These are phyloP conservation scores for Pachyramphus minor DNA, from an alignment of 2,113 vertebrate genomes.

Conservation along the genomic window DNA sequence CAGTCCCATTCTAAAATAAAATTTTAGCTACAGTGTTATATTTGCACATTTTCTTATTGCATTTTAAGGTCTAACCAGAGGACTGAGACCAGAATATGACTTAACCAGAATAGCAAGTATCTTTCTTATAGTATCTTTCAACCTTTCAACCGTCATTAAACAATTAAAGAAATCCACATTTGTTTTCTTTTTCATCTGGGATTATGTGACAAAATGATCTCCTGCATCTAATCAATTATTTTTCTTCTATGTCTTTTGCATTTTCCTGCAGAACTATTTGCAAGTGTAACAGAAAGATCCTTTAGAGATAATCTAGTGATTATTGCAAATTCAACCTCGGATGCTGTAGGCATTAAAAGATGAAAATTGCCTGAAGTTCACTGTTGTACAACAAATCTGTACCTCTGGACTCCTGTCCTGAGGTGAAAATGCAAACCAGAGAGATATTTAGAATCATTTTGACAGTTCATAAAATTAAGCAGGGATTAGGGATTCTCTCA, in stretches of 20 bases:
- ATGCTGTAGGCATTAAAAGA: slow-evolving; percentile 71
- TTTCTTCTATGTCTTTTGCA: slow-evolving; percentile 61
- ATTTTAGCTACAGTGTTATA: background rate
- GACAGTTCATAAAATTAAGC: slow-evolving; percentile 81
- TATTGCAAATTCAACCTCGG: slow-evolving; percentile 69
- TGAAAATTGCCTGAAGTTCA: slow-evolving; percentile 79
- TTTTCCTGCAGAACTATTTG: slow-evolving; percentile 74
- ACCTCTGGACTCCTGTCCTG: slow-evolving; percentile 76
- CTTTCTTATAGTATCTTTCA: slow-evolving; percentile 28
- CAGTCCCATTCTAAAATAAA: background rate
- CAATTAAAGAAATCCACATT: slow-evolving; percentile 25
- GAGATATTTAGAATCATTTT: slow-evolving; percentile 78
- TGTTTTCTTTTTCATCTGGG: slow-evolving; percentile 66
- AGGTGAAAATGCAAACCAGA: slow-evolving; percentile 79
- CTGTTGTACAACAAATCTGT: slow-evolving; percentile 68
- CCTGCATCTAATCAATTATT: slow-evolving; percentile 72
- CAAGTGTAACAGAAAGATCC: slow-evolving; percentile 70
- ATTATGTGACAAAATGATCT: slow-evolving; percentile 70
- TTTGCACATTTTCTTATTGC: background rate
- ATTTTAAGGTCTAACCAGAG: background rate
- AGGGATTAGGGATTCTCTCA: slow-evolving; percentile 76
- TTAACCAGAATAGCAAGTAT: background rate
- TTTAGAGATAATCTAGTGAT: slow-evolving; percentile 80
- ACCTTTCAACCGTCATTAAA: slow-evolving; percentile 37
- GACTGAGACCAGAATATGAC: background rate